Percentiles rank a stretch among this genome's conserved stretches.
These are phyloP conservation scores for Mythimna impura DNA, from an alignment of 2,888 invertebrate species.

Conservation along the genomic window DNA sequence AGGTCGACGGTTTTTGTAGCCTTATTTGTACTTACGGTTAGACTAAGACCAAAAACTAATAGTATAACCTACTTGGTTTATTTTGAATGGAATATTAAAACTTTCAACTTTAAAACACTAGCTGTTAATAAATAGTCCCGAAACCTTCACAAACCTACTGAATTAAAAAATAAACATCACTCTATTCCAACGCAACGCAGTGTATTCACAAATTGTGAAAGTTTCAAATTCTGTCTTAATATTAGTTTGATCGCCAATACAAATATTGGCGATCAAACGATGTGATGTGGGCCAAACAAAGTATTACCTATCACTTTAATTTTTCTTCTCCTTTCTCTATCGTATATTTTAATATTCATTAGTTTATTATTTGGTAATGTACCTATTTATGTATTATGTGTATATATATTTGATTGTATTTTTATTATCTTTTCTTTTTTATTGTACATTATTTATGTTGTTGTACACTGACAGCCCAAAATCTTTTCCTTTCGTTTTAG, in stretches of 20 bases:
- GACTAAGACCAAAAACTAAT: constrained; percentile 2
- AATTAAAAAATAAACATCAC: constrained; percentile 32
- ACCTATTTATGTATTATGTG: no score
- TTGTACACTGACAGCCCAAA: no score
- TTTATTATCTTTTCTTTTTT: no score
- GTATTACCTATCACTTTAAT: not conserved
- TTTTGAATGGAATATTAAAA: not conserved
- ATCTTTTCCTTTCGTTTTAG: no score
- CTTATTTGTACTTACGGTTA: constrained; percentile 13
- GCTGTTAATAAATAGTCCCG: not conserved
- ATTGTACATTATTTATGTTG: no score
- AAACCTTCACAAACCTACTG: not conserved
- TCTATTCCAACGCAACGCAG: constrained; percentile 18
- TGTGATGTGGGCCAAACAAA: constrained; percentile 40
- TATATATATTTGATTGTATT: no score
- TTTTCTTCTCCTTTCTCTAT: no score
- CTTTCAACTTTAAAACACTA: not conserved
- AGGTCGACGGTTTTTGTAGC: constrained; percentile 35
- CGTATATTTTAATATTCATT: no score
- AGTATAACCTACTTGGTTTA: not conserved
- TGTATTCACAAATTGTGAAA: constrained; percentile 38
- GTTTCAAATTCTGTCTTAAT: constrained; percentile 38
- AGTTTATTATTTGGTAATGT: no score
- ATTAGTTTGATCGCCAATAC: constrained; percentile 45
- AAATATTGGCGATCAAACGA: no score